These are phyloP conservation scores for Pelecanus crispus DNA, from an alignment of 2,113 vertebrate species.

Conservation along the genomic window DNA sequence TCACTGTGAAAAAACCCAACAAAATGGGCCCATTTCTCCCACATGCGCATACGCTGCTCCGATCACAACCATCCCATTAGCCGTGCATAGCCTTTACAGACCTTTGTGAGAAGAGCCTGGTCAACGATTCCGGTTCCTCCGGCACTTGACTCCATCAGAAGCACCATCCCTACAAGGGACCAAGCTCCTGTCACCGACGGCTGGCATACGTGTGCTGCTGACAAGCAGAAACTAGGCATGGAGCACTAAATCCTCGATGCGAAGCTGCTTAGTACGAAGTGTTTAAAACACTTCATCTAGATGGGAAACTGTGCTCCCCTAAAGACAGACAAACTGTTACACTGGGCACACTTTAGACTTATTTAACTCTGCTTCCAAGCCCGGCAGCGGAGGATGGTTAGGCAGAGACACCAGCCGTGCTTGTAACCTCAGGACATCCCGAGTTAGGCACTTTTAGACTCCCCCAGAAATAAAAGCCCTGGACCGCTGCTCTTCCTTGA, in stretches of 20 bases:
- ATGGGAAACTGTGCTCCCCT: neutral
- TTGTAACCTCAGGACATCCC: neutral
- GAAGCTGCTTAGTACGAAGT: neutral
- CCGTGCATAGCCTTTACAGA: rapidly evolving
- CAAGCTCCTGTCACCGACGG: neutral
- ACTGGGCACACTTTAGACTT: neutral
- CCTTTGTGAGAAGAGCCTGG: neutral
- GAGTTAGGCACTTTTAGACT: neutral
- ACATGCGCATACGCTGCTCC: rapidly evolving
- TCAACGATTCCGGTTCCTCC: rapidly evolving
- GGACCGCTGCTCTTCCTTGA: neutral
- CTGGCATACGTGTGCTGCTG: neutral
- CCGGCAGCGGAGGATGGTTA: neutral
- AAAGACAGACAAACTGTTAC: neutral
- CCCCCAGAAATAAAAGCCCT: neutral
- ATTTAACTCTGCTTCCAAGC: neutral
- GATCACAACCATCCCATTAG: neutral
- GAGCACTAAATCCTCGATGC: neutral
- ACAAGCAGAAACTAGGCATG: neutral
- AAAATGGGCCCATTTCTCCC: neutral
- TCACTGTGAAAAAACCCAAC: neutral
- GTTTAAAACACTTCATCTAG: neutral
- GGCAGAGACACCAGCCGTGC: neutral
- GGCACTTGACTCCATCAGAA: neutral
- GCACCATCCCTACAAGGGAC: neutral